These are phyloP conservation scores for Danio albolineatus DNA, from an alignment of 2,797 vertebrate species.

Conservation along the genomic window DNA sequence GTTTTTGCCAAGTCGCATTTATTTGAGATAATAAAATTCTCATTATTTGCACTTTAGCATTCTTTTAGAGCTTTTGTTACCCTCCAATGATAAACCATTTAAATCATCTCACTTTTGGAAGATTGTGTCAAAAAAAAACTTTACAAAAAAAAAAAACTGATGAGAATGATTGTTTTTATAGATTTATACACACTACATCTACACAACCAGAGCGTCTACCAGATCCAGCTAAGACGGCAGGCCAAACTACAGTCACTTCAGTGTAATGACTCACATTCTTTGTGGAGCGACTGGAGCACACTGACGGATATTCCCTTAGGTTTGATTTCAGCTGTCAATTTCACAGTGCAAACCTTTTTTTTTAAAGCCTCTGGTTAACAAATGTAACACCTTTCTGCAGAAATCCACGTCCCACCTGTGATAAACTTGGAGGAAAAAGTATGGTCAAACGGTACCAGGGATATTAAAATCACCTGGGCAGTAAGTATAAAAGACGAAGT, in stretches of 20 bases:
- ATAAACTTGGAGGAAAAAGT: conserved; percentile 10
- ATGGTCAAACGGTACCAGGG: background rate
- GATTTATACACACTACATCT: conserved; percentile 63
- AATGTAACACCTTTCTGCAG: conserved; percentile 37
- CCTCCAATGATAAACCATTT: background rate
- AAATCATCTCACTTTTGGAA: background rate
- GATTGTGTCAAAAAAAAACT: background rate
- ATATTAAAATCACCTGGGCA: conserved; percentile 42
- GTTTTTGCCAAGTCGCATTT: too few species aligned
- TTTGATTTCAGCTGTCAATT: conserved; percentile 51
- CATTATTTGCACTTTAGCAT: too few species aligned
- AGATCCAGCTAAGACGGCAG: conserved; percentile 68
- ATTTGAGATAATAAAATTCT: too few species aligned
- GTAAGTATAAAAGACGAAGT: conserved; percentile 42
- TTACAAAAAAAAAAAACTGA: conserved; percentile 2
- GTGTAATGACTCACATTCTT: conserved; percentile 14
- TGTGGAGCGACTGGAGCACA: conserved; percentile 77
- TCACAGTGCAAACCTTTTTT: background rate
- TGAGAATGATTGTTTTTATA: conserved; percentile 47
- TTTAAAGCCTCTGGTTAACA: background rate
- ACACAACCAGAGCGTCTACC: conserved; percentile 56
- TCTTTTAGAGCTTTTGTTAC: too few species aligned
- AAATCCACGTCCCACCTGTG: conserved; percentile 23
- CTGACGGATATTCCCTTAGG: conserved; percentile 69
- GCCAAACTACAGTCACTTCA: conserved; percentile 32